Conservation (phyloP, 2,888 invertebrate species). For the Nemotelus nigrinus region DNA sequence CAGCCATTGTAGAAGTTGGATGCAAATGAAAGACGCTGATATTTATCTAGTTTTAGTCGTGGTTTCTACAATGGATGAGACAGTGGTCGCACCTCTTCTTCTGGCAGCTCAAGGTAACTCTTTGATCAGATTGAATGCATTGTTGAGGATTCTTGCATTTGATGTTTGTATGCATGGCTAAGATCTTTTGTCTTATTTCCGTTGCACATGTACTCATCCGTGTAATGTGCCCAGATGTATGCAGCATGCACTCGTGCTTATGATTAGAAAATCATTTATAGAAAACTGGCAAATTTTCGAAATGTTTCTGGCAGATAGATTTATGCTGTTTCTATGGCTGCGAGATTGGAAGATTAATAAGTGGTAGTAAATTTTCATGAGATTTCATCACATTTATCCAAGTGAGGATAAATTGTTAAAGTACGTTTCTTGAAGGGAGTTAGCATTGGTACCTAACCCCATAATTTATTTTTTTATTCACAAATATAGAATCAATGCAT, state of each 20-base stretch:
- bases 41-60: not conserved
- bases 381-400: not conserved
- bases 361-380: not conserved
- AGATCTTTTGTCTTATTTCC: conserved; percentile 27
- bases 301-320: not conserved
- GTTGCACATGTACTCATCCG: conserved; percentile 1
- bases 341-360: not conserved
- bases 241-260: not conserved
- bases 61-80: not conserved
- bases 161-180: conserved; percentile 17
- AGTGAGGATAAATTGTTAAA: not conserved
- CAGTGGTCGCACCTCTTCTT: not conserved
- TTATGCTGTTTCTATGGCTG: not conserved
- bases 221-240: too few relatives aligned
- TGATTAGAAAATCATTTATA: not conserved
- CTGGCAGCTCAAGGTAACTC: conserved; percentile 26
- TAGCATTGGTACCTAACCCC: too few relatives aligned
- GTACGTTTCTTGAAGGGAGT: too few relatives aligned
- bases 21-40: not conserved
- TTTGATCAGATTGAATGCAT: conserved; percentile 21
- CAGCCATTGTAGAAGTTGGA: not conserved
- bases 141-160: conserved; percentile 25
- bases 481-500: too few relatives aligned
- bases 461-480: too few relatives aligned
- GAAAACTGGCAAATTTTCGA: conserved; percentile 8